Percentiles rank a stretch among this genome's conserved stretches.
Evolutionary conservation across 2,797 vertebrate genomes (phyloP).

Genomic region (Ceryle rudis): DNA sequence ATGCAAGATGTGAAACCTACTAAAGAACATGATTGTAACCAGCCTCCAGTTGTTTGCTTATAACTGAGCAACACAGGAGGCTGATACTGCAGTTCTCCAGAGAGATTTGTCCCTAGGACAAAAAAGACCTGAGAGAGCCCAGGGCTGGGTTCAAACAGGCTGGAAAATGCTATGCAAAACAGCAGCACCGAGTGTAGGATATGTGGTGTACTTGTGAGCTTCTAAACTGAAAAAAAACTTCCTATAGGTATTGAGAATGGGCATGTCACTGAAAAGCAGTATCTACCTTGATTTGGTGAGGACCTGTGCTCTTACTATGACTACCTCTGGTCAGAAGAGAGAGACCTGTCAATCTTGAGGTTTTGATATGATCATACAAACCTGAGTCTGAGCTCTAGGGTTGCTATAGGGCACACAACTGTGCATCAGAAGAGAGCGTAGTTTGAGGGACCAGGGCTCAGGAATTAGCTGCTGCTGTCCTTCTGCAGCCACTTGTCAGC

Average conservation of each 20-base stretch:
- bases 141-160: neutral
- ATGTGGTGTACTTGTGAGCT: neutral
- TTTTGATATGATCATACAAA: neutral
- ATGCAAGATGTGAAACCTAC: conserved; percentile 2
- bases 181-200: neutral
- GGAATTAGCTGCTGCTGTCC: neutral
- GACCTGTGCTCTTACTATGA: neutral
- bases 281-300: neutral
- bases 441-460: neutral
- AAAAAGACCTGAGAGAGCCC: neutral
- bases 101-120: neutral
- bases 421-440: neutral
- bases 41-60: neutral
- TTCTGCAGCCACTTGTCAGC: neutral
- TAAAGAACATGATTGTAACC: neutral
- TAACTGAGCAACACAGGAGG: neutral
- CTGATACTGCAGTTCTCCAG: conserved; percentile 5
- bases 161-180: neutral
- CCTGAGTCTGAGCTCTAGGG: neutral
- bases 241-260: neutral
- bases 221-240: neutral
- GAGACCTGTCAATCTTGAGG: neutral
- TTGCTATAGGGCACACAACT: neutral
- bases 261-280: neutral
- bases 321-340: neutral